Evolutionary conservation across 2,888 invertebrate genomes (phyloP).

Genomic region (Teleiodes luculella): DNA sequence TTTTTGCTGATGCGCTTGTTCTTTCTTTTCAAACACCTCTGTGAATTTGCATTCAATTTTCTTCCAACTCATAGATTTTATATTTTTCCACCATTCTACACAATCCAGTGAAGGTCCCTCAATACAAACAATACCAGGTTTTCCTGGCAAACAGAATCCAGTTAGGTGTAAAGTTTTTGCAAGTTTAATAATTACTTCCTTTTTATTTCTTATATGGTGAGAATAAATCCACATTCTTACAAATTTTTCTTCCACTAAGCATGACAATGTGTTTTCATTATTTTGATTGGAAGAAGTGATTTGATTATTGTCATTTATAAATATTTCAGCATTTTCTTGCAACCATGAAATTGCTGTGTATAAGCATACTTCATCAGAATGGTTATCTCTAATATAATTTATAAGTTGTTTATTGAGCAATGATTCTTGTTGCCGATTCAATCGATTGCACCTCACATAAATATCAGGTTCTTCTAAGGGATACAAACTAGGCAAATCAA

Average conservation of each 20-base stretch:
- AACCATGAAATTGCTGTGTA: slow-evolving; percentile 88
- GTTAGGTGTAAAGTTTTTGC: slow-evolving; percentile 85
- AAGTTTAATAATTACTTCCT: slow-evolving; percentile 85
- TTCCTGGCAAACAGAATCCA: slow-evolving; percentile 93
- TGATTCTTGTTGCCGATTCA: slow-evolving; percentile 81
- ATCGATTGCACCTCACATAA: slow-evolving; percentile 81
- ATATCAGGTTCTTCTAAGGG: slow-evolving; percentile 83
- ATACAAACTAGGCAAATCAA: slow-evolving; percentile 84
- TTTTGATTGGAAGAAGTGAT: not conserved
- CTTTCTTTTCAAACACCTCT: slow-evolving; percentile 72
- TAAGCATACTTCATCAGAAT: slow-evolving; percentile 84
- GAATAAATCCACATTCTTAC: slow-evolving; percentile 93
- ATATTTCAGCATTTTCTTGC: slow-evolving; percentile 80
- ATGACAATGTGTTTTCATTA: slow-evolving; percentile 8
- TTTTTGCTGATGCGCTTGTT: slow-evolving; percentile 64
- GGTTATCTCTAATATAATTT: slow-evolving; percentile 71
- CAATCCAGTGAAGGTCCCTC: slow-evolving; percentile 88
- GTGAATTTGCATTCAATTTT: slow-evolving; percentile 86
- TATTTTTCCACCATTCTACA: slow-evolving; percentile 89
- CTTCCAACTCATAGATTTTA: slow-evolving; percentile 91
- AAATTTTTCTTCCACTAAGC: slow-evolving; percentile 44
- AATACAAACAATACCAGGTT: slow-evolving; percentile 95
- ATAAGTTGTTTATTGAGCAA: slow-evolving; percentile 80
- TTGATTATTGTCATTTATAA: slow-evolving; percentile 21
- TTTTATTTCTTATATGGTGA: slow-evolving; percentile 95